A percentile compares a stretch with the other conserved stretches of the same genome.
Conservation (phyloP, 2,113 vertebrate genomes). For the Stigmatopora nigra region DNA sequence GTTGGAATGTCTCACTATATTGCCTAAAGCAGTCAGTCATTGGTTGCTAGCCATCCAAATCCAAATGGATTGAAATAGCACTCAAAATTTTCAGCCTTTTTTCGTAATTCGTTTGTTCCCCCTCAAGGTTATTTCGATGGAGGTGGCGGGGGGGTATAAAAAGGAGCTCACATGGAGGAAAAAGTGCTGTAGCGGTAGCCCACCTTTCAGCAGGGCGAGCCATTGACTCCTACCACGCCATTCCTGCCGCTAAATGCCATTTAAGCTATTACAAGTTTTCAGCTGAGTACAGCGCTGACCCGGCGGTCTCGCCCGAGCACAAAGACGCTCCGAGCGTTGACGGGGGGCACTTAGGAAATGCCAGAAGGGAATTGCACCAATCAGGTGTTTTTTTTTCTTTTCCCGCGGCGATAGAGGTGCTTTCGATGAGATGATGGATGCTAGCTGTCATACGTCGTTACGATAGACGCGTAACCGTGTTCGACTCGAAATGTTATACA, state of each 20-base stretch:
- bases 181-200: slow-evolving; percentile 62
- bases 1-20: too few relatives aligned
- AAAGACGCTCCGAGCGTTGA: slow-evolving; percentile 48
- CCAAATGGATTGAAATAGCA: neutral
- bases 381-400: slow-evolving; percentile 35
- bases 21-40: too few relatives aligned
- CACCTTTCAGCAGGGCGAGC: slow-evolving; percentile 63
- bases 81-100: slow-evolving; percentile 39
- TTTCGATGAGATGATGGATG: slow-evolving; percentile 17
- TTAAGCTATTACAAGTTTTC: slow-evolving; percentile 73
- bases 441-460: neutral
- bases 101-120: slow-evolving; percentile 62
- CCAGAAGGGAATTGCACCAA: slow-evolving; percentile 54
- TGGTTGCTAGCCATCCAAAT: too few relatives aligned
- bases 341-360: slow-evolving; percentile 62
- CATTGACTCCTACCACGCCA: slow-evolving; percentile 67
- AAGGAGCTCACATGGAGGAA: slow-evolving; percentile 53
- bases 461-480: neutral
- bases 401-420: slow-evolving; percentile 12
- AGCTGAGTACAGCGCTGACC: slow-evolving; percentile 61
- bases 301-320: slow-evolving; percentile 57
- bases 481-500: slow-evolving; percentile 1
- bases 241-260: slow-evolving; percentile 71
- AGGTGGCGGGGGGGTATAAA: slow-evolving; percentile 30
- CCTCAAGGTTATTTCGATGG: slow-evolving; percentile 71